A percentile compares a stretch with the other conserved stretches of the same genome.
Evolutionary conservation across 2,113 vertebrate genomes (phyloP).

Genomic region (Irena cyanogastra): DNA sequence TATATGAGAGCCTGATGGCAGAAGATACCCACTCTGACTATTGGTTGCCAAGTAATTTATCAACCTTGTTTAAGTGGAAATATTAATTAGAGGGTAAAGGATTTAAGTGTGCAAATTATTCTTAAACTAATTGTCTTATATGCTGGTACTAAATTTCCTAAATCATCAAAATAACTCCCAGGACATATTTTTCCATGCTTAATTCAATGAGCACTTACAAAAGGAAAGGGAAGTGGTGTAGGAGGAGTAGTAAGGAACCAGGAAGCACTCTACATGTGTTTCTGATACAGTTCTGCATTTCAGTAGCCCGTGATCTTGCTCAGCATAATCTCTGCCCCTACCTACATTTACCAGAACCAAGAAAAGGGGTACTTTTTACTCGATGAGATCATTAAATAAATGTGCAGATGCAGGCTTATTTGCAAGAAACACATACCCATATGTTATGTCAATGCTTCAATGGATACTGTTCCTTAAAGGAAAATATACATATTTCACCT

Average conservation of each 20-base stretch:
- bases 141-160: background rate
- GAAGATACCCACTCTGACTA: background rate
- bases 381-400: background rate
- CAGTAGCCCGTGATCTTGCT: fast-evolving
- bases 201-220: background rate
- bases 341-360: background rate
- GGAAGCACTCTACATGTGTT: background rate
- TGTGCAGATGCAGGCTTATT: background rate
- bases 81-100: background rate
- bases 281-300: background rate
- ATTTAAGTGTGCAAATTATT: background rate
- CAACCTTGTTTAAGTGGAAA: background rate
- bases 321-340: background rate
- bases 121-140: background rate
- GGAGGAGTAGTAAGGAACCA: background rate
- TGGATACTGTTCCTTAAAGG: background rate
- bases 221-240: background rate
- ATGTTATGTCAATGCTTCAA: background rate
- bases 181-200: background rate
- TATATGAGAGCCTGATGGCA: background rate
- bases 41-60: background rate
- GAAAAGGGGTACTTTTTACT: background rate
- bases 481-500: background rate
- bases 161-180: background rate
- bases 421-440: background rate